Evolutionary conservation across 1,140 invertebrate genomes (phyloP), one percentile per base, ranked within the genome.

Genomic region (Babylonia areolata): DNA sequence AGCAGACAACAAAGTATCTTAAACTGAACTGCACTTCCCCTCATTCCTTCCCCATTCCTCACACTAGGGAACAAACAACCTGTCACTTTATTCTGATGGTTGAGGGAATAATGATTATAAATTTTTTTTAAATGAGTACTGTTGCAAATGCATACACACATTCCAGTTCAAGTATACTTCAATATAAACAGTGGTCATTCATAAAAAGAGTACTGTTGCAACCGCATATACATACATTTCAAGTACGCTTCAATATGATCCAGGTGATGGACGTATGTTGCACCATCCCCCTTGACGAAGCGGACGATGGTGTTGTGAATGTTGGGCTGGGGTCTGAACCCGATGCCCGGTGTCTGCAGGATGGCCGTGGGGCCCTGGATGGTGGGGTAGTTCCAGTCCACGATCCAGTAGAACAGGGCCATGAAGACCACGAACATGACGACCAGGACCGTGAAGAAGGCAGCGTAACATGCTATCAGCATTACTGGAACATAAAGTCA

Each of bases 241-340:
- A 92, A 77, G 79, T 89, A 91, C 2, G 91, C 89, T 46, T 92
- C 90, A 20, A 92, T 87, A 84, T 92, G 90, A 78, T 92, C 91
- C 12, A 90, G 88, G 75, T 91, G 91, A 37, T 87, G 86, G 12
- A 89, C 87, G 81, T 92, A 92, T 20, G 88, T 91, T 28, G 89
- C 83, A 0, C 88, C 84, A 58, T 91, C 87, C 15, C 91, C 92
- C 42, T 91, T 89, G 5, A 89, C 96, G 95, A 98, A 98, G 96
- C 97, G 98, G 93, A 99, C 97, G 85, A 99, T 95, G 77, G 98
- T 98, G 92, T 97, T 98, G 93, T 98, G 97, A 90, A 98, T 96
- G 94, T 98, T 97, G 42, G 98, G 98, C 96, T 97, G 97, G 81
- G 98, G 98, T 91, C 98, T 95, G 95, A 99, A 99, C 87, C 97